A percentile compares a stretch with the other conserved stretches of the same genome.
phyloP scores from a whole-genome alignment of 2,888 invertebrate genomes.

The Salpingus planirostris region DNA sequence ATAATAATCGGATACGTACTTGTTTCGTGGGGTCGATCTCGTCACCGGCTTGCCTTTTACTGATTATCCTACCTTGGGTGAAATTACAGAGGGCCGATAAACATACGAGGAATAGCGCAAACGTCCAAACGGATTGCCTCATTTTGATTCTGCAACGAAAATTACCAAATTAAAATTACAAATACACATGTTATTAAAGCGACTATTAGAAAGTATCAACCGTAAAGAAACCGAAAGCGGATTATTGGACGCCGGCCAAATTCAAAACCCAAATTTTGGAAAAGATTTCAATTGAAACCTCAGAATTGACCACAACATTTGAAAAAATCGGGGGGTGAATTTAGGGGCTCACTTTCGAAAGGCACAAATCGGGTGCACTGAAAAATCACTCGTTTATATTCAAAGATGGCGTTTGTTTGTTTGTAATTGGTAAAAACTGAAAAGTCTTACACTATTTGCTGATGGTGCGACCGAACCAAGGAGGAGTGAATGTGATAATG shows the following conservation, averaged over 20 bases:
- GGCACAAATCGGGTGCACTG: no score
- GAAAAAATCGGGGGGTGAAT: no score
- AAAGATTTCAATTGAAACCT: no score
- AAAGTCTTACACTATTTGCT: slow-evolving; percentile 38
- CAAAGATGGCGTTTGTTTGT: no score
- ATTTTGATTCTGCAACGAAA: slow-evolving; percentile 33
- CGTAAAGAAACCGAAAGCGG: no score
- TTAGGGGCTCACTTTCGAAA: no score
- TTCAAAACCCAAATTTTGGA: no score
- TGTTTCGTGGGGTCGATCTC: slow-evolving; percentile 4
- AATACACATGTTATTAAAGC: no score
- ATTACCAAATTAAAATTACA: slow-evolving; percentile 7
- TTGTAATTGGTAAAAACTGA: slow-evolving; percentile 19
- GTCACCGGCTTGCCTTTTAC: slow-evolving; percentile 27
- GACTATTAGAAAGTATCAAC: slow-evolving; percentile 6
- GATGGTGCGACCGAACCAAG: slow-evolving; percentile 31
- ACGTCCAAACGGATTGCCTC: slow-evolving; percentile 29
- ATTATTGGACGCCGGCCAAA: no score
- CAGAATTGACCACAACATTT: no score
- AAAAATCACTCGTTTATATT: no score
- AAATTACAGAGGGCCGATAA: slow-evolving; percentile 24
- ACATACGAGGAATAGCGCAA: slow-evolving; percentile 23
- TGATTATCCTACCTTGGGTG: slow-evolving; percentile 29
- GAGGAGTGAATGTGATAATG: slow-evolving; percentile 40
- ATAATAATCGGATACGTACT: slow-evolving; percentile 14